A percentile compares a stretch with the other conserved stretches of the same genome.
Evolutionary conservation across 2,113 vertebrate genomes (phyloP).

Genomic region (Salvator merianae): DNA sequence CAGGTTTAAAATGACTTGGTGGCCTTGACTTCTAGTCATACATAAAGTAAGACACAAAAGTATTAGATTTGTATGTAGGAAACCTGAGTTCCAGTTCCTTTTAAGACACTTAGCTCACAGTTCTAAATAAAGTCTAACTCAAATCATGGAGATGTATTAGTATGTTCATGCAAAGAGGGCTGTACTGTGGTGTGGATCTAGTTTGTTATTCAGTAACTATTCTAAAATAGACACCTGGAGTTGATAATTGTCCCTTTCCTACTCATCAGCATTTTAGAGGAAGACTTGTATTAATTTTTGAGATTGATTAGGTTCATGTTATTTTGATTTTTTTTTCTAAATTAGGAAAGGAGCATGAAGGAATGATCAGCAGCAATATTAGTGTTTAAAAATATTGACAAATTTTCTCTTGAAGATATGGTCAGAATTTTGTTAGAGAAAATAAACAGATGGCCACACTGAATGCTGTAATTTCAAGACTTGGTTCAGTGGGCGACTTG

Average conservation of each 20-base stretch:
- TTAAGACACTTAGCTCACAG: neutral
- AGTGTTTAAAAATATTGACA: constrained; percentile 52
- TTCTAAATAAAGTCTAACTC: neutral
- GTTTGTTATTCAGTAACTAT: constrained; percentile 27
- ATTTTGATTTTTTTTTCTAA: constrained; percentile 25
- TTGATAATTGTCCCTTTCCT: constrained; percentile 16
- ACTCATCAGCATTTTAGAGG: neutral
- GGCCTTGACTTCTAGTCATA: neutral
- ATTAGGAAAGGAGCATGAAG: constrained; percentile 29
- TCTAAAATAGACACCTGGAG: neutral
- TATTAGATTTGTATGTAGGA: neutral
- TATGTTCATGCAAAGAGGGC: neutral
- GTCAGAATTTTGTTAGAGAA: constrained; percentile 61
- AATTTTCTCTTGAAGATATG: constrained; percentile 54
- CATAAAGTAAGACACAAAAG: neutral
- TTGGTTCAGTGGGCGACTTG: constrained; percentile 62
- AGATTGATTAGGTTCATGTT: constrained; percentile 26
- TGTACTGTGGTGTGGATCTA: constrained; percentile 13
- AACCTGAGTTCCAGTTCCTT: neutral
- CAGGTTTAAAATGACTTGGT: neutral
- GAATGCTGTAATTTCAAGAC: constrained; percentile 60
- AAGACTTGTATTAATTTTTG: neutral
- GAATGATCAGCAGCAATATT: constrained; percentile 48
- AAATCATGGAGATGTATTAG: too few species aligned
- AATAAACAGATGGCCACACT: constrained; percentile 56